These are phyloP conservation scores for Xylota sylvarum DNA, from an alignment of 2,888 invertebrate genomes.

Conservation along the genomic window DNA sequence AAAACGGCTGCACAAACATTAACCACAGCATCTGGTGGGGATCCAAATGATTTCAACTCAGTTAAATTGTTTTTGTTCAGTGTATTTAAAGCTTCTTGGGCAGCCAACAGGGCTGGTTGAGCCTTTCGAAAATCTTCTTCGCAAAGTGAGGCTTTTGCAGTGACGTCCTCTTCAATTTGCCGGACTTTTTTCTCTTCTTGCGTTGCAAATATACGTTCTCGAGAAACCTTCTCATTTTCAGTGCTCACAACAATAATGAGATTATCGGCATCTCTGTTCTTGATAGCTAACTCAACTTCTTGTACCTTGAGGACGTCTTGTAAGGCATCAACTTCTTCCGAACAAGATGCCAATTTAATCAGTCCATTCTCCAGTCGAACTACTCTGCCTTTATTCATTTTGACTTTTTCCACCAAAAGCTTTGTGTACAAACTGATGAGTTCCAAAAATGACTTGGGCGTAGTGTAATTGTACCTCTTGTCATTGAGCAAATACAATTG, in stretches of 20 bases:
- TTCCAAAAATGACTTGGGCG: constrained; percentile 97
- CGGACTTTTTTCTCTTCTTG: constrained; percentile 96
- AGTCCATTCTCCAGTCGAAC: constrained; percentile 94
- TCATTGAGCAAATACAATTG: constrained; percentile 92
- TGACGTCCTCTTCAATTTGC: constrained; percentile 94
- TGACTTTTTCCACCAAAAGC: constrained; percentile 88
- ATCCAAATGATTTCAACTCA: constrained; percentile 96
- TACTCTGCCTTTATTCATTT: constrained; percentile 91
- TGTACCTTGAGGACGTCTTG: constrained; percentile 90
- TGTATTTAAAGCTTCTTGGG: constrained; percentile 95
- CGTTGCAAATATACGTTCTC: constrained; percentile 92
- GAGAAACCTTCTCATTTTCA: constrained; percentile 96
- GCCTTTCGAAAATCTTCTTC: constrained; percentile 95
- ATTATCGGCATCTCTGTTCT: constrained; percentile 95
- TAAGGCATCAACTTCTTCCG: constrained; percentile 93
- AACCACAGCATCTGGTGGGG: constrained; percentile 95
- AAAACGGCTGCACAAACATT: constrained; percentile 95
- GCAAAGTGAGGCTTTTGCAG: constrained; percentile 93
- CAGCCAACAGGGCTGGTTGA: constrained; percentile 95
- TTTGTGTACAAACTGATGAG: constrained; percentile 94
- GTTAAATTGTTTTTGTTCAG: constrained; percentile 97
- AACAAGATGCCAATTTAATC: constrained; percentile 93
- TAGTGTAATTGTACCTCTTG: constrained; percentile 96
- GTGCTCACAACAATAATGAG: constrained; percentile 94
- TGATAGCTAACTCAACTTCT: constrained; percentile 93